phyloP scores from a whole-genome alignment of 2,888 invertebrate species.

The Muscina levida region DNA sequence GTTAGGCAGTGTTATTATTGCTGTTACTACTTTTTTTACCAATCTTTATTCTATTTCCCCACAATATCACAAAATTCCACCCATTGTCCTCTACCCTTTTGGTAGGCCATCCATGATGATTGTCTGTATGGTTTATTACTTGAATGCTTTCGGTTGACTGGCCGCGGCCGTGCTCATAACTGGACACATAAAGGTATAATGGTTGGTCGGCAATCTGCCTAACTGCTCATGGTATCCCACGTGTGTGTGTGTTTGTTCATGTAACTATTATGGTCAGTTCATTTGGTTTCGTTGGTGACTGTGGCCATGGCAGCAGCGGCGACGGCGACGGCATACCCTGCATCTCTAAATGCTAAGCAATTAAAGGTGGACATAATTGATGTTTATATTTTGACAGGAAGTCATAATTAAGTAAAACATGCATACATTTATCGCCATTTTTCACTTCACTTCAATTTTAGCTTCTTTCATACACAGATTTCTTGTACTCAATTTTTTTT shows the following conservation, averaged over 20 bases:
- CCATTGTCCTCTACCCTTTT: too few species aligned
- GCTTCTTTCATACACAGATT: neutral
- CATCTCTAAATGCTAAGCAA: constrained; percentile 52
- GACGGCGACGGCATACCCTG: neutral
- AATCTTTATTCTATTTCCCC: too few species aligned
- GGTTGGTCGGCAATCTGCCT: neutral
- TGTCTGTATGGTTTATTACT: constrained; percentile 50
- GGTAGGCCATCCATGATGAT: too few species aligned
- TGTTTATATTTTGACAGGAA: constrained; percentile 65
- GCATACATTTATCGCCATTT: constrained; percentile 35
- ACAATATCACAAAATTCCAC: too few species aligned
- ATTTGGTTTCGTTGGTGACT: neutral
- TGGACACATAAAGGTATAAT: constrained; percentile 6
- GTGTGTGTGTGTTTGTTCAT: neutral
- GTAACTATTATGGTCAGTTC: neutral
- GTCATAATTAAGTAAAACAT: constrained; percentile 61
- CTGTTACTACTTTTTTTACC: too few species aligned
- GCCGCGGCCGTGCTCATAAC: neutral
- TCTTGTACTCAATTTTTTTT: too few species aligned
- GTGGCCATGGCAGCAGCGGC: neutral
- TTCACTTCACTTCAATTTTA: constrained; percentile 9
- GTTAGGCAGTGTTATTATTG: too few species aligned
- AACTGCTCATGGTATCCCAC: neutral
- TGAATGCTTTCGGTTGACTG: constrained; percentile 41
- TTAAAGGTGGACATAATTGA: constrained; percentile 67